Evolutionary conservation across 2,888 invertebrate genomes (phyloP), one percentile per base, ranked within the genome.

Genomic region (Herminia tarsipennalis): DNA sequence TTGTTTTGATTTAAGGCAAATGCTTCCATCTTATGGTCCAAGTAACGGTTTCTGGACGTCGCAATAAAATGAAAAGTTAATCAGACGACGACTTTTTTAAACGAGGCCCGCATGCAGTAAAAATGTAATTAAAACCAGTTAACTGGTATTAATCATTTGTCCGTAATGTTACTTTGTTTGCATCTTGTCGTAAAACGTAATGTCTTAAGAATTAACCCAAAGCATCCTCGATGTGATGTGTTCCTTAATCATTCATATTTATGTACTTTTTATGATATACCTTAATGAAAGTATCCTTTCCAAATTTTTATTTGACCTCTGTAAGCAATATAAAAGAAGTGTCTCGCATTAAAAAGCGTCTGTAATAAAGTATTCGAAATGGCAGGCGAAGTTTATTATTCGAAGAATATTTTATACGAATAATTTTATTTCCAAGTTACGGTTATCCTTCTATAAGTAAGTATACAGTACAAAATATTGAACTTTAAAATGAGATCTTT

Each of bases 171-270:
- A 83, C 82, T 83, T 81, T 86, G 83, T 86, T 83, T 77, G 79
- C 74, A 69, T 77, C 72, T 76, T 63, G 59, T 76, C 78, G 70
- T 83, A 83, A 85, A 84, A 77, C 57, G 69, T 78, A 76, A 81
- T 82, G 70, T 76, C 76, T 77, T 69, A 65, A 60, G 73, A 76
- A 76, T 73, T 63, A 65, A 69, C 73, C 71, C 73, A 65, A 64
- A 53, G 64, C 63, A 56, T 47, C 70, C 83, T 84, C 67, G 81
- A 80, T 61, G 75, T 63, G 83, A 76, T 78, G 76, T 80, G 81
- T 79, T 71, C 83, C 79, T 86, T 85, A 83, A 87, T 89, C 84
- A 83, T 78, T 84, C 81, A 80, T 76, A 81, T 87, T 88, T 87
- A 88, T 87, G 81, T 71, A 76, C 68, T 68, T 83, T 86, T 88